phyloP scores from a whole-genome alignment of 1,140 invertebrate species.

The Drosophila chauvacae region DNA sequence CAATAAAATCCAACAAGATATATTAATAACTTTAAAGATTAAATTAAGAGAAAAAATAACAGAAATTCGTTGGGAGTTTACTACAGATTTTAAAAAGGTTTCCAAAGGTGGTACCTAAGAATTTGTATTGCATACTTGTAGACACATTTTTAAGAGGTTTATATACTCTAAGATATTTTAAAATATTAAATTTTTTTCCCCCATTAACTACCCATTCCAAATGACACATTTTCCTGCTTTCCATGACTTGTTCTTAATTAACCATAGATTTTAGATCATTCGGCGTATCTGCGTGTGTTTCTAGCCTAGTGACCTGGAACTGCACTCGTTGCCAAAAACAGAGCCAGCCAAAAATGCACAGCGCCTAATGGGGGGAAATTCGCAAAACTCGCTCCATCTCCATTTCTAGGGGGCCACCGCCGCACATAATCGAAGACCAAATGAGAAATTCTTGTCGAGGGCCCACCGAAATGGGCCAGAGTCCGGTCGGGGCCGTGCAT shows the following conservation, averaged over 20 bases:
- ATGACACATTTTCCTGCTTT: neutral
- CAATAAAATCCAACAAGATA: neutral
- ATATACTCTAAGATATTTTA: neutral
- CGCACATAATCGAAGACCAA: slow-evolving; percentile 54
- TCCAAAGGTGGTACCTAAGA: neutral
- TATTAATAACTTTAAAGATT: neutral
- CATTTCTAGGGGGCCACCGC: neutral
- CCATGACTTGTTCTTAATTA: neutral
- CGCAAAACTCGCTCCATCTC: slow-evolving; percentile 8
- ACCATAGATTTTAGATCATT: slow-evolving; percentile 6
- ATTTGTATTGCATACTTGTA: neutral
- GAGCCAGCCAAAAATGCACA: slow-evolving; percentile 38
- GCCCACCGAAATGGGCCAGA: slow-evolving; percentile 9
- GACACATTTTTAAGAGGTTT: neutral
- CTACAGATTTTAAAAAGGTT: neutral
- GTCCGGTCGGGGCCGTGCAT: slow-evolving; percentile 13
- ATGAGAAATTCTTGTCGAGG: slow-evolving; percentile 61
- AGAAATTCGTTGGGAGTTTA: too few species aligned
- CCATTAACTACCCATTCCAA: neutral
- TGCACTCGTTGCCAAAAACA: slow-evolving; percentile 25
- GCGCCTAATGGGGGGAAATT: slow-evolving; percentile 23
- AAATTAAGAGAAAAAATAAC: neutral
- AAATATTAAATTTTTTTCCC: neutral
- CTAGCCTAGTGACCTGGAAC: slow-evolving; percentile 26
- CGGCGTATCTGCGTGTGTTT: neutral